phyloP scores from a whole-genome alignment of 1,140 invertebrate species.

The Mycetomoellerius zeteki region DNA sequence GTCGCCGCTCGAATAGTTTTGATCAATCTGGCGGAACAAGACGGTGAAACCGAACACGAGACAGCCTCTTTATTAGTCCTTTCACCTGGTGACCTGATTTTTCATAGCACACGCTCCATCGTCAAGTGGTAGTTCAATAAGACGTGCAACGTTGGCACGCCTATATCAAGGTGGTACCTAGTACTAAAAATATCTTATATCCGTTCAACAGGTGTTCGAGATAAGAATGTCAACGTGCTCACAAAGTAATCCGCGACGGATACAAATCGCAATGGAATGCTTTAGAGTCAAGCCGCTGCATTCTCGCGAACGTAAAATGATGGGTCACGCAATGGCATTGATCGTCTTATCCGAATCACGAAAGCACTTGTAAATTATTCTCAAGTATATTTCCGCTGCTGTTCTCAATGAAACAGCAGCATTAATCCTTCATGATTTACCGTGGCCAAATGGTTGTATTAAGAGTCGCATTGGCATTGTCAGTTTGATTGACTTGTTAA shows the following conservation, averaged over 20 bases:
- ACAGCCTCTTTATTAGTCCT: conserved; percentile 63
- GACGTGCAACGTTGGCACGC: conserved; percentile 29
- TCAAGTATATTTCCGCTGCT: background rate
- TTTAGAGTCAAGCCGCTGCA: background rate
- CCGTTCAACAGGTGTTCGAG: conserved; percentile 67
- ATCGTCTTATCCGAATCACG: background rate
- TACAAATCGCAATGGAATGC: background rate
- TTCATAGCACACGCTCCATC: conserved; percentile 35
- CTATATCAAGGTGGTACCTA: conserved; percentile 28
- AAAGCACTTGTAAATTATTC: background rate
- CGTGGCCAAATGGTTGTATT: background rate
- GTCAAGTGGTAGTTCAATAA: conserved; percentile 30
- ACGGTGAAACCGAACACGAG: conserved; percentile 55
- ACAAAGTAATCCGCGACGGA: conserved; percentile 24
- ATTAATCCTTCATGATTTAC: background rate
- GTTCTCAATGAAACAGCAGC: background rate
- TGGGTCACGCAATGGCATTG: background rate
- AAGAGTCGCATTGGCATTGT: background rate
- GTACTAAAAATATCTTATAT: conserved; percentile 66
- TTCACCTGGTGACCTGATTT: conserved; percentile 68
- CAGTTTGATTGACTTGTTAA: background rate
- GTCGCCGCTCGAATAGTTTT: background rate
- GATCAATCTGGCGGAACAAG: conserved; percentile 57
- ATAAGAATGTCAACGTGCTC: conserved; percentile 54
- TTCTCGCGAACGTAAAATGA: conserved; percentile 14